Evolutionary conservation across 2,113 vertebrate species (phyloP).

Genomic region (Burhinus oedicnemus): DNA sequence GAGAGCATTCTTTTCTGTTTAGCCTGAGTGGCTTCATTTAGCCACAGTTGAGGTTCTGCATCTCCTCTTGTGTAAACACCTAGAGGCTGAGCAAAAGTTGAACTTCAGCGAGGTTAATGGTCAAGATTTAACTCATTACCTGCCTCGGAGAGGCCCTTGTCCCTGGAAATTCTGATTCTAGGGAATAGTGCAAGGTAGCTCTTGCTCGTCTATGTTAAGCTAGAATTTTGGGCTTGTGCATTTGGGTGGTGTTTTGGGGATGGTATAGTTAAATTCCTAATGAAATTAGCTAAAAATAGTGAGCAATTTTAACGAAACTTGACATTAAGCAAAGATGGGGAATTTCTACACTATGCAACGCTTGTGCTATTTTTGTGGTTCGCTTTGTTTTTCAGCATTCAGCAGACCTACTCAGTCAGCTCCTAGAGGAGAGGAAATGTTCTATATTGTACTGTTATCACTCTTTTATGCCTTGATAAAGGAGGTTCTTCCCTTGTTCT

Average conservation of each 20-base stretch:
- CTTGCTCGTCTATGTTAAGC: not conserved
- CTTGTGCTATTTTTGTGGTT: not conserved
- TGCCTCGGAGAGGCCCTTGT: not conserved
- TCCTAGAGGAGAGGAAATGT: not conserved
- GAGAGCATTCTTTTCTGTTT: not conserved
- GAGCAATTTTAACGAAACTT: not conserved
- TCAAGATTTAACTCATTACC: not conserved
- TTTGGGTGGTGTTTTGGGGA: not conserved
- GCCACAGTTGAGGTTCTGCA: not conserved
- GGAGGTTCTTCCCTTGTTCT: not conserved
- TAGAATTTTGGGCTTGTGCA: not conserved
- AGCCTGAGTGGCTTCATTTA: not conserved
- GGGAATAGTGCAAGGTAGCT: not conserved
- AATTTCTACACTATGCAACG: not conserved
- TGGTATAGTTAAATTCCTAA: not conserved
- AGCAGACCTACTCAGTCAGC: not conserved
- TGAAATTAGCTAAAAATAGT: not conserved
- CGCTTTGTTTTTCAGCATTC: not conserved
- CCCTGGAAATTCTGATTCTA: not conserved
- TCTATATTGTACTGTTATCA: not conserved
- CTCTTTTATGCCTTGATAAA: not conserved
- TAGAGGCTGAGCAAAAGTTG: not conserved
- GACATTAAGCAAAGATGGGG: not conserved
- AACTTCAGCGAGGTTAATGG: not conserved
- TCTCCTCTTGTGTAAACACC: too few species aligned